Evolutionary conservation across 2,888 invertebrate species (phyloP).

Genomic region (Rhabditoides inermis): DNA sequence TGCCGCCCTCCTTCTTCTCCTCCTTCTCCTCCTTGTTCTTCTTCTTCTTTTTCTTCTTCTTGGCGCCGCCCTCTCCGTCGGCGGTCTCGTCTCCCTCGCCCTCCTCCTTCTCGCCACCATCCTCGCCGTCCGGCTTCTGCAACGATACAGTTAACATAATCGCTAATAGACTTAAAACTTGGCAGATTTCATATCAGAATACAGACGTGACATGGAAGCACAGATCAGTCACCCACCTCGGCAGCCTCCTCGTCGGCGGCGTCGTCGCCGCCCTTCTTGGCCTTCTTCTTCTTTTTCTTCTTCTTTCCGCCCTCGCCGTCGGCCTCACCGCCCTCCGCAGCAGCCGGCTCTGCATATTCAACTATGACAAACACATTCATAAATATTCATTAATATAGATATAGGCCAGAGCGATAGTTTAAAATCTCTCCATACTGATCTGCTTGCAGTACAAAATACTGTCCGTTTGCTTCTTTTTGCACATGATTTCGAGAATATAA

Average conservation of each 20-base stretch:
- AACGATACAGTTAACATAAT: background rate
- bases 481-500: too few relatives aligned
- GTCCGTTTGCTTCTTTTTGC: slow-evolving; percentile 5
- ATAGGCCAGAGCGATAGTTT: too few relatives aligned
- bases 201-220: too few relatives aligned
- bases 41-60: slow-evolving; percentile 37
- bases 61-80: slow-evolving; percentile 16
- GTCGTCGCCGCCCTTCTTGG: slow-evolving; percentile 25
- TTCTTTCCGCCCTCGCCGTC: slow-evolving; percentile 2
- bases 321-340: slow-evolving; percentile 10
- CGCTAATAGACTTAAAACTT: too few relatives aligned
- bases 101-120: slow-evolving; percentile 6
- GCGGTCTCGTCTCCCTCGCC: slow-evolving; percentile 1
- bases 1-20: slow-evolving; percentile 15
- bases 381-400: too few relatives aligned
- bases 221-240: slow-evolving; percentile 6
- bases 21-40: slow-evolving; percentile 19
- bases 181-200: too few relatives aligned
- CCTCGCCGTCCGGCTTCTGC: slow-evolving; percentile 15
- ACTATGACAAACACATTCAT: too few relatives aligned
- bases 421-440: too few relatives aligned
- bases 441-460: background rate
- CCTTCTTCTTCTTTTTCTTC: slow-evolving; percentile 25
- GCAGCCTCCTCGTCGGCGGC: slow-evolving; percentile 5
- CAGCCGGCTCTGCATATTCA: background rate